phyloP scores from a whole-genome alignment of 2,113 vertebrate species.

The Murina feae region DNA sequence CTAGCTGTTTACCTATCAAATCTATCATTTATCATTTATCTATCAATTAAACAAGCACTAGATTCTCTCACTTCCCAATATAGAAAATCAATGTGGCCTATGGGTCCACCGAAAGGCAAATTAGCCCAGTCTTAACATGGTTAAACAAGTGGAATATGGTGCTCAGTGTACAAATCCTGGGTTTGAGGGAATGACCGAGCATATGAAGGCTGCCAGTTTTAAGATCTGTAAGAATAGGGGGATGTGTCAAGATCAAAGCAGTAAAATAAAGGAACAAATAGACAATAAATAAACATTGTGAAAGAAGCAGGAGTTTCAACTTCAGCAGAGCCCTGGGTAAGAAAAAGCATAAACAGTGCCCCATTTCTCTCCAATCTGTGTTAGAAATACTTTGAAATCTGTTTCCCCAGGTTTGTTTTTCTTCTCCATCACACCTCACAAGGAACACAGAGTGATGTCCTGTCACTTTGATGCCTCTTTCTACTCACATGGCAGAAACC shows the following conservation, averaged over 20 bases:
- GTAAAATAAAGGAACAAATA: not conserved
- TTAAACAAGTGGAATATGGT: not conserved
- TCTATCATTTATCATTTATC: not conserved
- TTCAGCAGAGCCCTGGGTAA: not conserved
- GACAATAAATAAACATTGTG: not conserved
- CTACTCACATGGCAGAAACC: conserved; percentile 54
- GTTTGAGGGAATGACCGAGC: not conserved
- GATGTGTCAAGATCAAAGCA: not conserved
- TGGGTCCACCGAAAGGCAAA: not conserved
- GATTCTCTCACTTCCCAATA: not conserved
- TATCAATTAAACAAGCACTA: not conserved
- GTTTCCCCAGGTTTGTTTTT: not conserved
- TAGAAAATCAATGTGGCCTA: not conserved
- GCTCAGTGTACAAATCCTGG: not conserved
- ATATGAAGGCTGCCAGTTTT: not conserved
- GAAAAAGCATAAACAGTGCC: not conserved
- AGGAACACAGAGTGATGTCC: not conserved
- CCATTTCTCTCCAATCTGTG: not conserved
- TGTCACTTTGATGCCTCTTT: conserved; percentile 48
- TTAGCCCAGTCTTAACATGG: not conserved
- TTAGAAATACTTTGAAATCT: conserved; percentile 2
- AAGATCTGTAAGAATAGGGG: not conserved
- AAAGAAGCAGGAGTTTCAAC: not conserved
- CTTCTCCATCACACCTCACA: not conserved
- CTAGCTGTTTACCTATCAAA: not conserved